Evolutionary conservation across 1,140 invertebrate genomes (phyloP), one percentile per base, ranked within the genome.

Genomic region (Formica exsecta): DNA sequence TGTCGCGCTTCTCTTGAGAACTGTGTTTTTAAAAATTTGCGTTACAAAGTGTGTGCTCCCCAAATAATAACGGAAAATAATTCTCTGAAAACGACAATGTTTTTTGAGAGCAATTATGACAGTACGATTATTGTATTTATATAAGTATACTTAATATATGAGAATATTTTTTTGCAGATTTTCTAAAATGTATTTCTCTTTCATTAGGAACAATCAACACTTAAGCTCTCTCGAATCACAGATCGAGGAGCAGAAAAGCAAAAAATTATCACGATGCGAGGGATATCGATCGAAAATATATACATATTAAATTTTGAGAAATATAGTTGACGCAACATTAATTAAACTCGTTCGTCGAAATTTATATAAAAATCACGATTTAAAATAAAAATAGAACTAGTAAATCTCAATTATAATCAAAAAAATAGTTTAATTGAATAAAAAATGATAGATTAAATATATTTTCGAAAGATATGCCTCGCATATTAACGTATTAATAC

Each of bases 161-260:
- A 68, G 5, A 44, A 44, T 71, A 51, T 51, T 32, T 32, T 32
- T 32, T 19, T 48, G 11, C 44, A 16, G 4, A 25, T 71, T 38
- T 81, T 19, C 41, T 74, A 32, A 83, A 70, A 62, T 5, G 2
- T 61, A 73, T 61, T 2, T 54, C 25, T n/a, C 36, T 36, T 59
- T 83, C 70, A n/a, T 73, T 74, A 83, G 79, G 79, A 74, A 83
- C 54, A 73, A 73, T 73, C 57, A 62, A 83, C 38, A 81, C 41
- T 81, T 73, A 74, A 74, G n/a, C 54, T 81, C 8, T 2, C 29
- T 61, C n/a, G 29, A 44, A 57, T 80, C 16, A 6, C 36, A 32
- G 48, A 9, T 71, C 54, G 19, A 59, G 57, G 25, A 83, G 38
- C 68, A 4, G 3, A 62, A 16, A 83, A 83, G 38, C 68, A 9